These are phyloP conservation scores for Geodia barretti DNA, from an alignment of 37 sponge, comb jelly and placozoan species.

Conservation along the genomic window DNA sequence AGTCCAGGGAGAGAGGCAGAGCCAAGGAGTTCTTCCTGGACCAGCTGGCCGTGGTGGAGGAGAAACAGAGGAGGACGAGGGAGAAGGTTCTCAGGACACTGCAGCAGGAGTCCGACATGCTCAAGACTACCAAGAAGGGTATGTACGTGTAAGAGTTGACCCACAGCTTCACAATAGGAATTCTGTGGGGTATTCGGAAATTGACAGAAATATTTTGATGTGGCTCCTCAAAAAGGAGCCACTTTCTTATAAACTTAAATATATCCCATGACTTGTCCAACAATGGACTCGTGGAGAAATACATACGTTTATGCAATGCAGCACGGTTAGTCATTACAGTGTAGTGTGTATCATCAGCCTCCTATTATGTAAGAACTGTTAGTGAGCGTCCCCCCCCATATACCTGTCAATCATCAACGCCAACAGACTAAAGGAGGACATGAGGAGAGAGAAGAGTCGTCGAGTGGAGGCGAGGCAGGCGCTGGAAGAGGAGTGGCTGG, in stretches of 20 bases:
- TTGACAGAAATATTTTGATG: too few relatives aligned
- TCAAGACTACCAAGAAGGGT: slow-evolving; percentile 65
- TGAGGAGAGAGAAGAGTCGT: background rate
- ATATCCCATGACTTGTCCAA: background rate
- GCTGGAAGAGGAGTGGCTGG: slow-evolving; percentile 70
- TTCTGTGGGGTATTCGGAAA: too few relatives aligned
- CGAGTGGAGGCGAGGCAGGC: slow-evolving; percentile 15
- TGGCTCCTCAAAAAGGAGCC: too few relatives aligned
- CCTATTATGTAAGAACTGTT: too few relatives aligned
- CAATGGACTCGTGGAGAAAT: background rate
- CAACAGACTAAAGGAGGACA: slow-evolving; percentile 64
- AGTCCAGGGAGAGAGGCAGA: slow-evolving; percentile 28
- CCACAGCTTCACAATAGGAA: background rate
- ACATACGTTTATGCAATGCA: background rate
- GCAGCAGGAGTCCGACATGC: slow-evolving; percentile 65
- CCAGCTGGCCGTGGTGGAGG: slow-evolving; percentile 57
- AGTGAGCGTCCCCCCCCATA: too few relatives aligned
- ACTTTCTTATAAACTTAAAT: too few relatives aligned
- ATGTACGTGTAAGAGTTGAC: slow-evolving; percentile 26
- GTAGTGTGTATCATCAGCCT: too few relatives aligned
- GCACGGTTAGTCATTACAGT: too few relatives aligned
- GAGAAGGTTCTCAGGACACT: slow-evolving; percentile 10
- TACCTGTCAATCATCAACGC: too few relatives aligned
- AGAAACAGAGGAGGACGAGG: slow-evolving; percentile 38
- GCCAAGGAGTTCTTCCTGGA: slow-evolving; percentile 54